phyloP scores from a whole-genome alignment of 2,797 vertebrate species.

The Pogonophryne albipinna region DNA sequence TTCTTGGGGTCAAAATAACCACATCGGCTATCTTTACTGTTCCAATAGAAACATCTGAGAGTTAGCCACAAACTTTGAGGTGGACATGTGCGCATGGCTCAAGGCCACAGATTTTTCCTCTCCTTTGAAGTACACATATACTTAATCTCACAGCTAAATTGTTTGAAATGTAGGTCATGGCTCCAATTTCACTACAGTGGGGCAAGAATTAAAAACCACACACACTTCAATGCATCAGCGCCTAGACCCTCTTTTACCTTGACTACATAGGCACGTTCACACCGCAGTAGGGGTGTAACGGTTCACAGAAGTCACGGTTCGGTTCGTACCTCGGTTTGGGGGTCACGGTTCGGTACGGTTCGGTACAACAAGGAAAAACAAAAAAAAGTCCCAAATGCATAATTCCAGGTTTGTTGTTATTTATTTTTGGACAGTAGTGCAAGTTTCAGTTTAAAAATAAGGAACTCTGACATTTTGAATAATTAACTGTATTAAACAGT shows the following conservation, averaged over 20 bases:
- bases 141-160: constrained; percentile 78
- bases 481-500: too few relatives aligned
- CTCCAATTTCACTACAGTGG: constrained; percentile 68
- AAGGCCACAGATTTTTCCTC: constrained; percentile 58
- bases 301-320: too few relatives aligned
- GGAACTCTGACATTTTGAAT: too few relatives aligned
- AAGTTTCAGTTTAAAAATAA: too few relatives aligned
- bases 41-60: constrained; percentile 51
- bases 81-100: constrained; percentile 38
- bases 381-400: too few relatives aligned
- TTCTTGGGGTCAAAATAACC: constrained; percentile 45
- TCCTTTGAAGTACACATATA: constrained; percentile 75
- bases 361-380: too few relatives aligned
- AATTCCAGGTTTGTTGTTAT: too few relatives aligned
- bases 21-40: constrained; percentile 40
- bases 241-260: constrained; percentile 36
- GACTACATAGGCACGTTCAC: not conserved
- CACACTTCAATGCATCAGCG: constrained; percentile 37
- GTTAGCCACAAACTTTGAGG: constrained; percentile 54
- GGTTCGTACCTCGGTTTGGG: too few relatives aligned
- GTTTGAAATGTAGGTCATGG: constrained; percentile 74
- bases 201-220: constrained; percentile 46
- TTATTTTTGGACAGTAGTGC: too few relatives aligned
- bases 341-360: too few relatives aligned
- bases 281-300: too few relatives aligned